Conservation (phyloP, 2,888 invertebrate genomes). For the Diplazon laetatorius region DNA sequence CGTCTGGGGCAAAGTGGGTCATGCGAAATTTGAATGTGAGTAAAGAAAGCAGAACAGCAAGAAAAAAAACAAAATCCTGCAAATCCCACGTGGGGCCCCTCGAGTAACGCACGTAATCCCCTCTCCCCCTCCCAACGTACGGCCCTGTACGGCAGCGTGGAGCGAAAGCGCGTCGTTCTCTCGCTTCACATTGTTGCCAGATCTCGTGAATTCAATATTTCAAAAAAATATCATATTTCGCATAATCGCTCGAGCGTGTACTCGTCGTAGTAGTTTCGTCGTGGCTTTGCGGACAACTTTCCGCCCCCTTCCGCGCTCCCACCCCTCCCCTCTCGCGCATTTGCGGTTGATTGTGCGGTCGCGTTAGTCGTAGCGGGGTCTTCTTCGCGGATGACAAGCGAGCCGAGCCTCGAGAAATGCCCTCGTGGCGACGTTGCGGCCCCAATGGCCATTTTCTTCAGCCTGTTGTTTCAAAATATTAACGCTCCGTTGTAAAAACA, state of each 20-base stretch:
- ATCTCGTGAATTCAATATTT: slow-evolving; percentile 51
- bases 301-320: background rate
- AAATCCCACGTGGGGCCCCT: slow-evolving; percentile 15
- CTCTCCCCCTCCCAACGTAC: background rate
- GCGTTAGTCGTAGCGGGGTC: slow-evolving; percentile 1
- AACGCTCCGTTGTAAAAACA: slow-evolving; percentile 51
- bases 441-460: background rate
- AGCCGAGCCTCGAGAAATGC: slow-evolving; percentile 10
- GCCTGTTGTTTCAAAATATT: slow-evolving; percentile 48
- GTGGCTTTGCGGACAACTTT: slow-evolving; percentile 12
- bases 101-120: no score
- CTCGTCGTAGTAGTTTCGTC: slow-evolving; percentile 40
- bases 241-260: slow-evolving; percentile 49
- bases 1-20: slow-evolving; percentile 14
- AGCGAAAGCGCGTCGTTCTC: slow-evolving; percentile 56
- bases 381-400: slow-evolving; percentile 40
- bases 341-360: slow-evolving; percentile 35
- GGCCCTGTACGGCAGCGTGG: background rate
- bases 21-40: slow-evolving; percentile 10
- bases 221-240: slow-evolving; percentile 61
- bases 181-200: slow-evolving; percentile 72
- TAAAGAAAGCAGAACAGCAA: background rate
- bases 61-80: no score
- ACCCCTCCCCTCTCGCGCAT: background rate
- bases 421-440: slow-evolving; percentile 43